These are phyloP conservation scores for Chaetops frenatus DNA, from an alignment of 2,113 vertebrate species.

Conservation along the genomic window DNA sequence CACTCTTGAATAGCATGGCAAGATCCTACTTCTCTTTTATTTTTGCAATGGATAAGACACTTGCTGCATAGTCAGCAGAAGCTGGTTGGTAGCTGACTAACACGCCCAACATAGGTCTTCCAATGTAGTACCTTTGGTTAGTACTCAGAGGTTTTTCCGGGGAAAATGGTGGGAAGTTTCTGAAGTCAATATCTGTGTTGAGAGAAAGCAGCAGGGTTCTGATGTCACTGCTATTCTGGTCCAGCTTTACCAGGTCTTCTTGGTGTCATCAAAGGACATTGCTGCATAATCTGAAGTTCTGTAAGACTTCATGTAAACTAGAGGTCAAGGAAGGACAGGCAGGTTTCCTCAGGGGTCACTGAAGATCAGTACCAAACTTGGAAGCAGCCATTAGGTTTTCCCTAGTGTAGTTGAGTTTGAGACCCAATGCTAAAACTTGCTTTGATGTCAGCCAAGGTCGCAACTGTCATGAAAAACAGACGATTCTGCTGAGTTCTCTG, in stretches of 20 bases:
- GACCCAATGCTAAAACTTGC: background rate
- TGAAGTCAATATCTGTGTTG: background rate
- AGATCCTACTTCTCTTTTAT: background rate
- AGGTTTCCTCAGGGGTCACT: background rate
- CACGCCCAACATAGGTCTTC: background rate
- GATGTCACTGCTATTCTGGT: background rate
- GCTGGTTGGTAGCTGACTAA: background rate
- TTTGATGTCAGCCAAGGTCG: background rate
- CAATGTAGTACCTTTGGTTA: background rate
- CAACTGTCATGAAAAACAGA: background rate
- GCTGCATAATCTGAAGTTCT: background rate
- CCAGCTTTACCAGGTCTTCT: background rate
- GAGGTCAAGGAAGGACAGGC: background rate
- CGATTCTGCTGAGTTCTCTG: background rate
- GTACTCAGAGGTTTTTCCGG: background rate
- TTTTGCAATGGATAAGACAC: background rate
- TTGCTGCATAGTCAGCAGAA: background rate
- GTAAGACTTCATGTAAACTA: background rate
- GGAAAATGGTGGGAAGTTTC: background rate
- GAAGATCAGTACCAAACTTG: background rate
- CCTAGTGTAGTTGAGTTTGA: background rate
- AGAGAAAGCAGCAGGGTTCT: background rate
- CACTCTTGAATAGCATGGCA: background rate
- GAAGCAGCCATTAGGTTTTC: background rate
- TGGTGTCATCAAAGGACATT: background rate